Base-by-base conservation (phyloP, 2,888 invertebrate species). In the Clunio marinus region DNA sequence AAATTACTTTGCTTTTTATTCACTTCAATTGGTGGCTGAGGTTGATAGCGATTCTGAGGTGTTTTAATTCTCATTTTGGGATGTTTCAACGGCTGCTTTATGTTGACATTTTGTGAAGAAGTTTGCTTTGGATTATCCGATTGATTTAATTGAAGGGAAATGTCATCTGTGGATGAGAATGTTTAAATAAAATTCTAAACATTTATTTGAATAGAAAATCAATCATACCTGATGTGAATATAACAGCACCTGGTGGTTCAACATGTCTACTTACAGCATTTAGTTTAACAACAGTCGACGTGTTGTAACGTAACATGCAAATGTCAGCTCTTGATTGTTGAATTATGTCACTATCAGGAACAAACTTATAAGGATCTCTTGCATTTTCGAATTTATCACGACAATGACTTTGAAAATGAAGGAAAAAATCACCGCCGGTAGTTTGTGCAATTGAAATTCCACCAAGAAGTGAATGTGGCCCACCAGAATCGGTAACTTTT, bases 361-460 rank as follows among this genome's bases (percentile, higher is more conserved):
- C 74, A 73, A 82, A 84, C 70, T 81, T 80, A 73, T 83, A 84
- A 24, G 80, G 80, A 70, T 82, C 81, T 70, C 80, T 81, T 13
- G 78, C 79, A 58, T 78, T 78, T 69, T 77, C 82, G 51, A 76
- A 73, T 68, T 73, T 77, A 46, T 76, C 76, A 5, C 78, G 74
- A 59, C 79, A 79, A 59, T 89, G 86, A 1, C 86, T 83, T 32
- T 86, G 84, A 91, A 91, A 92, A 75, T 87, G 88, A 1, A 91
- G 76, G 74, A 88, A 91, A 75, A 89, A 83, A 75, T 92, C 91
- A 72, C 88, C 88, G 1, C 90, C 90, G 71, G 80, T 81, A 15
- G 76, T 77, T 70, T 79, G 79, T 1, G 79, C 79, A 68, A 79
- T 75, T 7, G 79, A 78, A 20, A 79, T 75, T 1, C 79, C 79